Percentiles rank a stretch among this genome's conserved stretches.
These are phyloP conservation scores for Acanthoscelides obtectus DNA, from an alignment of 2,888 invertebrate genomes.

Conservation along the genomic window DNA sequence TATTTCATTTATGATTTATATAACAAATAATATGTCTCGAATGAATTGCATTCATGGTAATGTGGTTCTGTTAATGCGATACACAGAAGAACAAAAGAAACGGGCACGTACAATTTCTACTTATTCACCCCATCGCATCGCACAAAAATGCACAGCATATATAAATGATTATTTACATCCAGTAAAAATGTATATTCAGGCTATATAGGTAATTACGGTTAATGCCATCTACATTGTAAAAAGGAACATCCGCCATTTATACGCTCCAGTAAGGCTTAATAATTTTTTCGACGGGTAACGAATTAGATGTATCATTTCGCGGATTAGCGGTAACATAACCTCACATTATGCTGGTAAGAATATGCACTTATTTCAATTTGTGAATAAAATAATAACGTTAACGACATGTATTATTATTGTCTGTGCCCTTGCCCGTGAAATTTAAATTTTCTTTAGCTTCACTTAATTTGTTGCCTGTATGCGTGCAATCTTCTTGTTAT, in stretches of 20 bases:
- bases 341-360: slow-evolving; percentile 5
- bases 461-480: slow-evolving; percentile 16
- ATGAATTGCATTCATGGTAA: background rate
- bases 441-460: slow-evolving; percentile 12
- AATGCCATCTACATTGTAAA: background rate
- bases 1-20: no score
- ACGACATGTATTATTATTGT: slow-evolving; percentile 12
- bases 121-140: background rate
- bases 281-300: background rate
- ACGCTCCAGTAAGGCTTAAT: background rate
- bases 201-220: background rate
- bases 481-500: slow-evolving; percentile 13
- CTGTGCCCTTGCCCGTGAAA: slow-evolving; percentile 17
- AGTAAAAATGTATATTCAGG: background rate
- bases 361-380: slow-evolving; percentile 15
- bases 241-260: background rate
- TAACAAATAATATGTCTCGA: background rate
- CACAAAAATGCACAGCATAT: background rate
- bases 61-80: background rate
- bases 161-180: background rate
- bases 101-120: background rate
- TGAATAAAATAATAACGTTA: slow-evolving; percentile 17
- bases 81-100: background rate
- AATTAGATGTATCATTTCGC: background rate
- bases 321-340: slow-evolving; percentile 7